Base-by-base conservation (phyloP, 2,888 invertebrate species). In the Leuctra nigra region DNA sequence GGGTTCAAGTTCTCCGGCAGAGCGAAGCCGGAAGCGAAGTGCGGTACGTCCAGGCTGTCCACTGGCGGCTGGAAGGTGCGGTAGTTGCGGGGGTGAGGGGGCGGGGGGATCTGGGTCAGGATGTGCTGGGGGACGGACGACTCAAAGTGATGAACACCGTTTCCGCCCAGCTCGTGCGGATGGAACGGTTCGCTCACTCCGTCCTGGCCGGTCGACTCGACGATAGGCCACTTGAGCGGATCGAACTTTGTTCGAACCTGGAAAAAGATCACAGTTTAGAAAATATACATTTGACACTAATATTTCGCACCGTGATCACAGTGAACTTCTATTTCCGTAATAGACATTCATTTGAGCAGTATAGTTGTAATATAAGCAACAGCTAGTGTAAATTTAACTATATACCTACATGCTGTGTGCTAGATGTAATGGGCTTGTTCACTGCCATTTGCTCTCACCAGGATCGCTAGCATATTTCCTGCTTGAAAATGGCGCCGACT, bases 191-290 rank as follows among this genome's bases (percentile, higher is more conserved):
- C 44, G 14, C 16, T 55, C 36, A 14, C 54, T 22, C 20, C 25
- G 18, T 29, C 35, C 44, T 55, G 39, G 18, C 38, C 46, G 13
- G 46, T 16, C 20, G 57, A 79, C 74, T 87, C 86, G 13, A 80
- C 74, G 41, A 92, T 84, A 24, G 96, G 96, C 98, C 98, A 98
- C 69, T 83, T 84, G 11, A 79, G 77, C 1, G 97, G 92, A 66
- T 91, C 84, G 63, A 82, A 79, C 63, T 83, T 85, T 53, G 93
- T 89, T 67, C 96, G 82, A 53, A 91, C 88, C 86, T 87, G 70
- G 22, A 68, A 68, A n/a, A 4, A 11, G 11, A 14, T 6, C 11
- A 7, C 29, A 29, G 29, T 6, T 29, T 11, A 29, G 29, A 7
- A 29, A 29, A 7, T n/a, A n/a, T n/a, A n/a, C n/a, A n/a, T n/a